A percentile compares a stretch with the other conserved stretches of the same genome.
phyloP scores from a whole-genome alignment of 2,888 invertebrate genomes.

The Lydus trimaculatus region DNA sequence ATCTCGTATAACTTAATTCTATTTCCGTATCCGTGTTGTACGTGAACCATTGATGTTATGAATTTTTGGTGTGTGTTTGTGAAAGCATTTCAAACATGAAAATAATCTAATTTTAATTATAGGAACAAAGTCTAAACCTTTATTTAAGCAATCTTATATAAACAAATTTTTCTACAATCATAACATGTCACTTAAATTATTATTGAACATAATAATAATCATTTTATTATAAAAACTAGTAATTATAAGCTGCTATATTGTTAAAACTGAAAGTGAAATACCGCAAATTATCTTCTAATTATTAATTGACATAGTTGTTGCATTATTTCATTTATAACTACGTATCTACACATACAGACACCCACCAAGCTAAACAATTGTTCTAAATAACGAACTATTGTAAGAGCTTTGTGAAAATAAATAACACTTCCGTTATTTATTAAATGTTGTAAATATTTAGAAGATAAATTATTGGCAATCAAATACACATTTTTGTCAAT shows the following conservation, averaged over 20 bases:
- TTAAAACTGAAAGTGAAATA: background rate
- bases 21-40: background rate
- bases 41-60: conserved; percentile 12
- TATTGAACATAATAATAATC: background rate
- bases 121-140: background rate
- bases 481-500: conserved; percentile 9
- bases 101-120: conserved; percentile 26
- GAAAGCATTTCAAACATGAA: conserved; percentile 19
- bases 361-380: too few relatives aligned
- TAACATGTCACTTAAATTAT: background rate
- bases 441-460: background rate
- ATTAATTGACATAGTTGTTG: too few relatives aligned
- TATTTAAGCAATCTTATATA: background rate
- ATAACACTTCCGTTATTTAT: background rate
- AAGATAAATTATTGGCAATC: background rate
- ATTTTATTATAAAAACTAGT: background rate
- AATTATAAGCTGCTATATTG: background rate
- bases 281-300: background rate
- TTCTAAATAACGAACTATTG: background rate
- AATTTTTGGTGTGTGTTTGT: conserved; percentile 24
- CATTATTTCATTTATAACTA: too few relatives aligned
- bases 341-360: too few relatives aligned
- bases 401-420: background rate
- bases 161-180: background rate
- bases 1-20: background rate